Percentiles rank a stretch among this genome's conserved stretches.
These are phyloP conservation scores for Uropsilus gracilis DNA, from an alignment of 2,113 vertebrate species.

Conservation along the genomic window DNA sequence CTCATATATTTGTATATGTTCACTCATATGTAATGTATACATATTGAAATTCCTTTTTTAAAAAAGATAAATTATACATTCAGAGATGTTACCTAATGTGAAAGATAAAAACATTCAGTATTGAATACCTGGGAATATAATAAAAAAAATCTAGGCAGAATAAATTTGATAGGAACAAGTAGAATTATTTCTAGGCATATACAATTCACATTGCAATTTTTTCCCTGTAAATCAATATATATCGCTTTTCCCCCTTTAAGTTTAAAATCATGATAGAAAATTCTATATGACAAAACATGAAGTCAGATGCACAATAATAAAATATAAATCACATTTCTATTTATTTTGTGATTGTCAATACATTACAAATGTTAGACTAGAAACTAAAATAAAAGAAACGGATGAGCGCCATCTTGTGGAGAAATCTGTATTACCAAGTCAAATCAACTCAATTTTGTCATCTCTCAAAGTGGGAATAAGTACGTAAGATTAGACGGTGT, in stretches of 20 bases:
- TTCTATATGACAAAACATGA: conserved; percentile 20
- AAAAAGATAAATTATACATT: conserved; percentile 18
- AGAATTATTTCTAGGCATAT: neutral
- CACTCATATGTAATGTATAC: neutral
- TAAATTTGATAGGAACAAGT: neutral
- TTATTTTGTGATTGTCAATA: conserved; percentile 38
- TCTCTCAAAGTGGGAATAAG: neutral
- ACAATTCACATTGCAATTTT: neutral
- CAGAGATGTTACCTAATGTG: neutral
- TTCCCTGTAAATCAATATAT: neutral
- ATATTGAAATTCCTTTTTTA: neutral
- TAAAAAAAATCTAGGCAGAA: conserved; percentile 21
- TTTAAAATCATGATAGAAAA: conserved; percentile 29
- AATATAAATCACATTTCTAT: conserved; percentile 51
- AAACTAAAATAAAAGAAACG: conserved; percentile 35
- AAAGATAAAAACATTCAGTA: conserved; percentile 41
- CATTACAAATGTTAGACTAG: neutral
- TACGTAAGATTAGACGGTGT: too few relatives aligned
- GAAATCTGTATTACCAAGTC: conserved; percentile 6
- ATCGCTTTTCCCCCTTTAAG: conserved; percentile 22
- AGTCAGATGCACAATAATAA: conserved; percentile 28
- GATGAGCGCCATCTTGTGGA: conserved; percentile 29
- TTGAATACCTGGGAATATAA: neutral
- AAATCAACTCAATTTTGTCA: neutral
- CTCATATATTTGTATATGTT: neutral